Evolutionary conservation across 1,140 invertebrate genomes (phyloP), one percentile per base, ranked within the genome.

Genomic region (Nebria ingens): DNA sequence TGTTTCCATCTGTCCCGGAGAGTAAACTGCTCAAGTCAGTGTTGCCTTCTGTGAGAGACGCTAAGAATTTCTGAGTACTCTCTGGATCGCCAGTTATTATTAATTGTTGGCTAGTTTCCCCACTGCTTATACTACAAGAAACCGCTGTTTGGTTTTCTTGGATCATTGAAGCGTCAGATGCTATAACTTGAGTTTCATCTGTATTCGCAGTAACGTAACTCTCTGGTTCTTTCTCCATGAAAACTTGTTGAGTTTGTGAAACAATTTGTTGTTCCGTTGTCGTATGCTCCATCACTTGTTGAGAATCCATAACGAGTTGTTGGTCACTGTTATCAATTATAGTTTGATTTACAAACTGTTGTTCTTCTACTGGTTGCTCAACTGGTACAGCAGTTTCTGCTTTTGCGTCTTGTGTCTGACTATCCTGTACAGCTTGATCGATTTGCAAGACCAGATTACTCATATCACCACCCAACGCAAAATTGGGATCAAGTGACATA

Each of bases 1-100:
- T 68, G 34, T 64, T 69, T 2, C 67, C 67, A 45, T 71, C 69
- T 0, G 67, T 64, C 22, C 56, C 62, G 1, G 68, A 67, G 19
- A 71, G 53, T 15, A 71, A 62, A 58, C 66, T 69, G 1, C 68
- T 62, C 52, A 71, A 60, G 25, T 71, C 69, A 6, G 67, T 62
- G 25, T 66, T 67, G 15, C 68, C 68, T 51, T 69, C 68, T 3
- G 64, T 61, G 17, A 71, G 59, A 1, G 69, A 66, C 57, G 69
- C 68, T 15, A 71, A 53, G 29, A 71, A 68, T 53, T 71, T 70
- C 51, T 70, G 67, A 1, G 69, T 63, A 0, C 64, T 64, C 49
- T 64, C 53, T n/a, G 67, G 63, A 57, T 71, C 68, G 1, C 69
- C 69, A 9, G 68, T 65, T 34, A 71, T 66, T 34, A 71, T 66